Percentiles rank a stretch among this genome's conserved stretches.
phyloP scores from a whole-genome alignment of 2,113 vertebrate genomes.

The Lepisosteus osseus region DNA sequence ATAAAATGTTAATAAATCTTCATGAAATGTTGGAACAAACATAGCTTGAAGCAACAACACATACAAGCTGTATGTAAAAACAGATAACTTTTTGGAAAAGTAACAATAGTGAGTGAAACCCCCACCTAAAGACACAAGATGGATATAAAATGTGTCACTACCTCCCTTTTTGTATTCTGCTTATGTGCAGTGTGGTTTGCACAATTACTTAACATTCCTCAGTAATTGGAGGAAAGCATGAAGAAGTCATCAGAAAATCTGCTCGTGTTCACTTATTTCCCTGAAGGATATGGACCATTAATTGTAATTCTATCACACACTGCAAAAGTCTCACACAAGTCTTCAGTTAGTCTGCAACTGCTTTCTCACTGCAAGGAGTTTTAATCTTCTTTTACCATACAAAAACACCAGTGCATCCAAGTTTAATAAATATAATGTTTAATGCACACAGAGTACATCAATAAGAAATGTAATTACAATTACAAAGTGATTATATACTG shows the following conservation, averaged over 20 bases:
- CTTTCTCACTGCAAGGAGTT: too few species aligned
- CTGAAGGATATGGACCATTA: constrained; percentile 9
- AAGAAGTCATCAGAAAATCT: constrained; percentile 8
- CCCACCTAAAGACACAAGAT: too few species aligned
- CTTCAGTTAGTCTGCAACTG: not conserved
- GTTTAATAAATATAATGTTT: not conserved
- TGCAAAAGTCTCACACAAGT: constrained; percentile 3
- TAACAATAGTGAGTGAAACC: not conserved
- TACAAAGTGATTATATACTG: not conserved
- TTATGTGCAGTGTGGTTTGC: not conserved
- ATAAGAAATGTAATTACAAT: constrained; percentile 11
- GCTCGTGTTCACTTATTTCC: not conserved
- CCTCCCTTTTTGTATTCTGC: too few species aligned
- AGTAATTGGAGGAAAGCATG: constrained; percentile 5
- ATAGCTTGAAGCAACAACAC: too few species aligned
- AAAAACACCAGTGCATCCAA: not conserved
- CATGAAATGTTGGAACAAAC: constrained; percentile 21
- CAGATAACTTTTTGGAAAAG: not conserved
- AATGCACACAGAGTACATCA: not conserved
- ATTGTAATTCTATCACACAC: constrained; percentile 13
- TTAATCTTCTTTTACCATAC: too few species aligned
- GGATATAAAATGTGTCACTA: too few species aligned
- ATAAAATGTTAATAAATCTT: constrained; percentile 37
- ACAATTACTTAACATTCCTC: not conserved
- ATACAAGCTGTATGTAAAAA: not conserved